A percentile compares a stretch with the other conserved stretches of the same genome.
phyloP scores from a whole-genome alignment of 1,140 invertebrate species.

The Contarinia nasturtii region DNA sequence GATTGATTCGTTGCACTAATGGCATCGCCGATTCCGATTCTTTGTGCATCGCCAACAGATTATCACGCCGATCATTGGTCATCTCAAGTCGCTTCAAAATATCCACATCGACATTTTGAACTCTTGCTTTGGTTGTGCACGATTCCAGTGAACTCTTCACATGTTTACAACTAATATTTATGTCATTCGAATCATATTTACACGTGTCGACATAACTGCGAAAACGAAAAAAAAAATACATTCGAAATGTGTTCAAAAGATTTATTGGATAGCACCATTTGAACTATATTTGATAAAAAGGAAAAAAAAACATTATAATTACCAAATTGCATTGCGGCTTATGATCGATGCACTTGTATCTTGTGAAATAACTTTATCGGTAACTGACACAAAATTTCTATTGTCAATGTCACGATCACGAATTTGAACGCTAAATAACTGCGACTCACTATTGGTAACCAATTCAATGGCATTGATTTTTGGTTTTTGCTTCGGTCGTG shows the following conservation, averaged over 20 bases:
- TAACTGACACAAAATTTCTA: conserved; percentile 15
- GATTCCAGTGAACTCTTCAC: conserved; percentile 5
- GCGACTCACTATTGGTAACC: conserved; percentile 7
- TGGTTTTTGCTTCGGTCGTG: conserved; percentile 2
- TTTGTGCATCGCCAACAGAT: neutral
- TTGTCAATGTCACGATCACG: conserved; percentile 12
- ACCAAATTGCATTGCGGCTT: conserved; percentile 15
- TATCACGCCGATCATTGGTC: neutral
- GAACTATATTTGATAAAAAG: no score
- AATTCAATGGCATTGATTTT: conserved; percentile 14
- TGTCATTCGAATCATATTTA: conserved; percentile 5
- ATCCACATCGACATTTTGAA: neutral
- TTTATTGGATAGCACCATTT: no score
- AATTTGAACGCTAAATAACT: conserved; percentile 12
- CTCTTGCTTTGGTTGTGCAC: neutral
- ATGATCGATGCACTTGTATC: conserved; percentile 14
- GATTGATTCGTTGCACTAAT: neutral
- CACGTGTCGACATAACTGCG: conserved; percentile 12
- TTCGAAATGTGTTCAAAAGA: no score
- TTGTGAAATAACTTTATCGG: conserved; percentile 10
- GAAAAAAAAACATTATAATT: no score
- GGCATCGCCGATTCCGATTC: neutral
- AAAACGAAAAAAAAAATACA: no score
- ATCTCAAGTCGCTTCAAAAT: neutral
- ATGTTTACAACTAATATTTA: conserved; percentile 7